Evolutionary conservation across 2,888 invertebrate species (phyloP).

Genomic region (Lampropteryx suffumata): DNA sequence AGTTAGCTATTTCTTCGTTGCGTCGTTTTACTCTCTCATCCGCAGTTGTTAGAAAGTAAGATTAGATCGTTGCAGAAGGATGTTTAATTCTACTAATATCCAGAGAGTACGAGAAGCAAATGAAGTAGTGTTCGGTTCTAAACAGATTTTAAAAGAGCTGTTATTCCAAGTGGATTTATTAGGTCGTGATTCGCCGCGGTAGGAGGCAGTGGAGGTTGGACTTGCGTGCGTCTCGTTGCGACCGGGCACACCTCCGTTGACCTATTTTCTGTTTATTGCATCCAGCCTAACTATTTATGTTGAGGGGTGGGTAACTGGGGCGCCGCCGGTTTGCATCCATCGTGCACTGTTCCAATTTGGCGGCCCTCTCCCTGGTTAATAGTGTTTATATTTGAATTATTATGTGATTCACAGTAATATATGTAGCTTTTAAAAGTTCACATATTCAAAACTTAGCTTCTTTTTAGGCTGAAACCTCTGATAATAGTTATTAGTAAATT

Average conservation of each 20-base stretch:
- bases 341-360: conserved; percentile 54
- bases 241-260: conserved; percentile 80
- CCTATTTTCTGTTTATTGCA: conserved; percentile 82
- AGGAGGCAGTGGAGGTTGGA: too few relatives aligned
- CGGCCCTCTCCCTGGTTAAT: conserved; percentile 18
- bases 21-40: conserved; percentile 60
- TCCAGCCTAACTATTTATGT: conserved; percentile 77
- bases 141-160: conserved; percentile 42
- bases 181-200: conserved; percentile 54
- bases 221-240: conserved; percentile 65
- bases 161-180: conserved; percentile 38
- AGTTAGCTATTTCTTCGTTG: conserved; percentile 60
- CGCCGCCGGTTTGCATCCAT: conserved; percentile 62
- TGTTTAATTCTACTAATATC: conserved; percentile 43
- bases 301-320: conserved; percentile 69
- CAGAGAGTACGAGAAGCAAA: conserved; percentile 33
- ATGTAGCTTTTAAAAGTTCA: conserved; percentile 2
- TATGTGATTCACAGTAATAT: conserved; percentile 6
- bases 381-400: conserved; percentile 6
- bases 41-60: conserved; percentile 61
- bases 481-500: too few relatives aligned
- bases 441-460: not conserved
- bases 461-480: conserved; percentile 2
- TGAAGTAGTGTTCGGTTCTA: conserved; percentile 38
- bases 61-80: conserved; percentile 43